A percentile compares a stretch with the other conserved stretches of the same genome.
These are phyloP conservation scores for Gorsachius magnificus DNA, from an alignment of 2,797 vertebrate species.

Conservation along the genomic window DNA sequence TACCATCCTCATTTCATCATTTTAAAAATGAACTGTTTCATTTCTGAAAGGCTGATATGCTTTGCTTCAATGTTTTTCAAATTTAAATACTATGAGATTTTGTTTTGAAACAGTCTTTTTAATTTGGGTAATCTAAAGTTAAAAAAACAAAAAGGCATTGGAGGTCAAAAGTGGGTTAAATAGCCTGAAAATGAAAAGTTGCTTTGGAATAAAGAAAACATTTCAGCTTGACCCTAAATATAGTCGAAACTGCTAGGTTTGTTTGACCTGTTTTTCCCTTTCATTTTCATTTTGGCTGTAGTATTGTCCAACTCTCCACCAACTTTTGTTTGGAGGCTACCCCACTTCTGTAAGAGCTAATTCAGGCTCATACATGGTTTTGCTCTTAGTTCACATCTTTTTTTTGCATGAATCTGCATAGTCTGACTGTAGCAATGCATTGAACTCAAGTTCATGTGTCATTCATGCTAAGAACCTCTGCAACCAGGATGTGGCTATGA, in stretches of 20 bases:
- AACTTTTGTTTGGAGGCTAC: not conserved
- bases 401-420: not conserved
- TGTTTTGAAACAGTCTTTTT: not conserved
- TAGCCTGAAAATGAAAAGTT: not conserved
- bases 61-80: not conserved
- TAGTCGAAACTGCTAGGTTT: not conserved
- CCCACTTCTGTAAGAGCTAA: not conserved
- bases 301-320: not conserved
- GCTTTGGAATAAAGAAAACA: not conserved
- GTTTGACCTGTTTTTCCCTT: not conserved
- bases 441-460: not conserved
- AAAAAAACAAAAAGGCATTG: not conserved
- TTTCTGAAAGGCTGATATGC: not conserved
- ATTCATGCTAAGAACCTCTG: not conserved
- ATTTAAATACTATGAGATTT: not conserved
- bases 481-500: not conserved
- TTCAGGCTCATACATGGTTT: not conserved
- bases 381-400: not conserved
- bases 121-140: not conserved
- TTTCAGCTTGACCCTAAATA: not conserved
- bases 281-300: not conserved
- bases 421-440: not conserved
- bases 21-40: not conserved
- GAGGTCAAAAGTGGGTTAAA: not conserved
- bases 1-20: not conserved